Percentiles rank a stretch among this genome's conserved stretches.
phyloP scores from a whole-genome alignment of 2,797 vertebrate species.

The Gobio occitaniae region DNA sequence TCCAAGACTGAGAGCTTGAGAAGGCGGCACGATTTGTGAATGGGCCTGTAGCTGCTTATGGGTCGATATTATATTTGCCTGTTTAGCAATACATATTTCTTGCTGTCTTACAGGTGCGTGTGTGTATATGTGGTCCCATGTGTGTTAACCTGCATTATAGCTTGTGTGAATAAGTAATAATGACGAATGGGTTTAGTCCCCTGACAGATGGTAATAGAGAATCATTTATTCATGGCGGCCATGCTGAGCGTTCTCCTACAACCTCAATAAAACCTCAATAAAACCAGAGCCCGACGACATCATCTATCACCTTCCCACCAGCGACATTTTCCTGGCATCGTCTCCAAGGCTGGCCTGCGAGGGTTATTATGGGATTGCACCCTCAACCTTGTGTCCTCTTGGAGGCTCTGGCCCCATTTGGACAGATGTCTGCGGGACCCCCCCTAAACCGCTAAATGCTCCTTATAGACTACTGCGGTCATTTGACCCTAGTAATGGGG shows the following conservation, averaged over 20 bases:
- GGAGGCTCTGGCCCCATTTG: constrained; percentile 37
- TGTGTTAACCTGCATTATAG: constrained; percentile 54
- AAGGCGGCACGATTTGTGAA: constrained; percentile 42
- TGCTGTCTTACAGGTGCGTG: not conserved
- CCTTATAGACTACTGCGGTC: constrained; percentile 33
- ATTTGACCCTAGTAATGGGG: constrained; percentile 48
- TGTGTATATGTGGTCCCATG: constrained; percentile 29
- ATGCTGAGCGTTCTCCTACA: constrained; percentile 55
- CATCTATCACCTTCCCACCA: constrained; percentile 58
- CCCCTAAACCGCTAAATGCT: constrained; percentile 25
- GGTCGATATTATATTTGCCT: constrained; percentile 60
- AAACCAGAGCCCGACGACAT: constrained; percentile 46
- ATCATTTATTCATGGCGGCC: constrained; percentile 62
- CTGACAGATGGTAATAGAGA: constrained; percentile 63
- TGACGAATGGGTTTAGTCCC: constrained; percentile 56
- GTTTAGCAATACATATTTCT: constrained; percentile 58
- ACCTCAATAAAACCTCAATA: constrained; percentile 63
- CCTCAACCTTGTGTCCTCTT: constrained; percentile 49
- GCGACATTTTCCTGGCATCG: constrained; percentile 47
- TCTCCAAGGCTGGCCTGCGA: constrained; percentile 54
- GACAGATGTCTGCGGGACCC: constrained; percentile 35
- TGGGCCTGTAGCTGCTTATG: constrained; percentile 42
- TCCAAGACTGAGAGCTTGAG: constrained; percentile 49
- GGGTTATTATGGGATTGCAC: constrained; percentile 53
- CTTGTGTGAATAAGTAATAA: constrained; percentile 64